Conservation (phyloP, 1,140 invertebrate species). For the Pseudomyrmex sp. region DNA sequence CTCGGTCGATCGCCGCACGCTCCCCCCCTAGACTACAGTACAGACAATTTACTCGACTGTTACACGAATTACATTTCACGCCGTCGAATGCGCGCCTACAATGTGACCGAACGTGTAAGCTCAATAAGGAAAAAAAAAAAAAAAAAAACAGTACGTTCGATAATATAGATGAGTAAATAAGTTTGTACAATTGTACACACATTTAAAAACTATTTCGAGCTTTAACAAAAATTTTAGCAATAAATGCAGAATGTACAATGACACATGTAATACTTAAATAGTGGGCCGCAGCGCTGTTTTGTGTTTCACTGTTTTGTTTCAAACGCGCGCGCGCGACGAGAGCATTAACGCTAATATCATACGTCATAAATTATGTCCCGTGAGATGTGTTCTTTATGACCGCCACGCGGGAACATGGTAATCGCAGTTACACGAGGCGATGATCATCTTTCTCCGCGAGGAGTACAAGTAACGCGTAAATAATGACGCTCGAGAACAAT, state of each 20-base stretch:
- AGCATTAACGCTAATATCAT: slow-evolving; percentile 44
- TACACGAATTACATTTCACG: slow-evolving; percentile 43
- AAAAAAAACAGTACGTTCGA: not conserved
- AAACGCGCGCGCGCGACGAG: slow-evolving; percentile 7
- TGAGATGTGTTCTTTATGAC: slow-evolving; percentile 51
- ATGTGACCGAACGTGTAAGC: not conserved
- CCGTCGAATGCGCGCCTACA: not conserved
- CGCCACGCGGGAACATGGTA: slow-evolving; percentile 16
- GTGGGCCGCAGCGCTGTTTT: slow-evolving; percentile 2
- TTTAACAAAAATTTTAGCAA: too few relatives aligned
- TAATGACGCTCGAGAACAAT: slow-evolving; percentile 49
- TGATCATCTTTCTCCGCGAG: slow-evolving; percentile 42
- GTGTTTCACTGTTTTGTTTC: too few relatives aligned
- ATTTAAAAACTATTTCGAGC: too few relatives aligned
- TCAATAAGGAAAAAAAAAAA: not conserved
- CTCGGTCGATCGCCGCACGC: slow-evolving; percentile 16
- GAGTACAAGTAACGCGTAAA: slow-evolving; percentile 44
- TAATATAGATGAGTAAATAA: not conserved
- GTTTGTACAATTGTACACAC: too few relatives aligned
- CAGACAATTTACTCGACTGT: slow-evolving; percentile 49
- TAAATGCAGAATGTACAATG: too few relatives aligned
- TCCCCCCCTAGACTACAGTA: slow-evolving; percentile 6
- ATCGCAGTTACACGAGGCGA: slow-evolving; percentile 30
- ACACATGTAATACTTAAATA: not conserved
- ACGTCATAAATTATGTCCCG: slow-evolving; percentile 39